These are phyloP conservation scores for Fulmarus glacialis DNA, from an alignment of 2,113 vertebrate species.

Conservation along the genomic window DNA sequence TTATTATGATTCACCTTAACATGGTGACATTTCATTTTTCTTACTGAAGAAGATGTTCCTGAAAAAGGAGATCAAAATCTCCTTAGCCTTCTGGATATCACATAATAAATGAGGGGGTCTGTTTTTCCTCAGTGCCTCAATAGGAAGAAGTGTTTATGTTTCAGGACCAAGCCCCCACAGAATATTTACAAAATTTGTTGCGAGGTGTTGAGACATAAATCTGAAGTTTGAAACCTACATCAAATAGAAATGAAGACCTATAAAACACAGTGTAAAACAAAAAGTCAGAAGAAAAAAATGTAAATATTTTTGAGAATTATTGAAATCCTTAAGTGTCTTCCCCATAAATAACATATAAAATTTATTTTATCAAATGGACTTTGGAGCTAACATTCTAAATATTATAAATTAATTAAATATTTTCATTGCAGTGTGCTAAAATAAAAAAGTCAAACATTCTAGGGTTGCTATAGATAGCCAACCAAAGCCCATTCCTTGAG, in stretches of 20 bases:
- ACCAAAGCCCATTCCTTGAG: background rate
- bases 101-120: slow-evolving; percentile 81
- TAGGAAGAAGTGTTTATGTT: slow-evolving; percentile 79
- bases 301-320: slow-evolving; percentile 77
- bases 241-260: slow-evolving; percentile 74
- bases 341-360: slow-evolving; percentile 74
- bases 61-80: slow-evolving; percentile 79
- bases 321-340: slow-evolving; percentile 75
- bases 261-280: slow-evolving; percentile 72
- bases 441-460: background rate
- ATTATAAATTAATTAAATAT: slow-evolving; percentile 41
- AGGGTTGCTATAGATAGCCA: background rate
- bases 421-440: background rate
- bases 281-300: slow-evolving; percentile 73
- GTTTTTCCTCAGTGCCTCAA: slow-evolving; percentile 82
- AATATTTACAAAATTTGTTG: slow-evolving; percentile 86
- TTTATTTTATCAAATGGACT: slow-evolving; percentile 68
- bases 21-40: slow-evolving; percentile 88
- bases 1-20: slow-evolving; percentile 91
- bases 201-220: slow-evolving; percentile 83
- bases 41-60: slow-evolving; percentile 83
- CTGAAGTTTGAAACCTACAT: slow-evolving; percentile 77
- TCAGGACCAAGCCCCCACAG: slow-evolving; percentile 76
- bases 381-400: slow-evolving; percentile 27
- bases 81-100: slow-evolving; percentile 75